Base-by-base conservation (phyloP, 2,888 invertebrate species). In the Dynastes hyllus region DNA sequence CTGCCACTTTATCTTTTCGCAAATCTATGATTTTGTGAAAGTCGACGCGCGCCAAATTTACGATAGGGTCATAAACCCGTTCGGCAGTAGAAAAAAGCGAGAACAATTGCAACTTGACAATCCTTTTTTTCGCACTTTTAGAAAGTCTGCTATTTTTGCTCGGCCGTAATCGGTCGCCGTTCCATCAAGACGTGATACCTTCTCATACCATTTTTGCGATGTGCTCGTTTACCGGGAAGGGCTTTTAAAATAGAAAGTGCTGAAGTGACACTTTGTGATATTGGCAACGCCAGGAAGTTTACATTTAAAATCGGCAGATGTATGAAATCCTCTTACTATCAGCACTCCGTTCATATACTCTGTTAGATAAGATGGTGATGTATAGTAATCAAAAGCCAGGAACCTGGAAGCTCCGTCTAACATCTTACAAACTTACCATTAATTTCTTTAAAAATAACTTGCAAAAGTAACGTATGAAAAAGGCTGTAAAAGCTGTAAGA, bases 1-100 rank as follows among this genome's bases (percentile, higher is more conserved):
- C 73, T 61, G 73, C 73, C 73, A 75, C 73, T 75, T 75, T 75
- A 75, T 75, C 73, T 75, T 61, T 75, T 75, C 73, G 73, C 73
- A 75, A 75, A 75, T 75, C 73, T 75, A 75, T 75, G 63, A 75
- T 75, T 75, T 75, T 75, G 73, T 75, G 73, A 75, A 75, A 75
- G 73, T 75, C 73, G 61, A 75, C 73, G 73, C 45, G 61, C 45
- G 61, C 61, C 27, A 75, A 75, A 75, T 75, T 75, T 75, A 75
- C 73, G 73, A 75, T 32, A 40, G 61, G 40, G 73, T 61, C 61
- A 61, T 75, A 75, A 75, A 75, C 73, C 73, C 73, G 45, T 61
- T 75, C 61, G 45, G 45, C 45, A 61, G 13, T 4, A n/a, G 45
- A 73, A 75, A 61, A 45, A 61, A 61, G 61, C 45, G 61, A 75